These are phyloP conservation scores for Ochlodes sylvanus DNA, from an alignment of 2,888 invertebrate genomes.

Conservation along the genomic window DNA sequence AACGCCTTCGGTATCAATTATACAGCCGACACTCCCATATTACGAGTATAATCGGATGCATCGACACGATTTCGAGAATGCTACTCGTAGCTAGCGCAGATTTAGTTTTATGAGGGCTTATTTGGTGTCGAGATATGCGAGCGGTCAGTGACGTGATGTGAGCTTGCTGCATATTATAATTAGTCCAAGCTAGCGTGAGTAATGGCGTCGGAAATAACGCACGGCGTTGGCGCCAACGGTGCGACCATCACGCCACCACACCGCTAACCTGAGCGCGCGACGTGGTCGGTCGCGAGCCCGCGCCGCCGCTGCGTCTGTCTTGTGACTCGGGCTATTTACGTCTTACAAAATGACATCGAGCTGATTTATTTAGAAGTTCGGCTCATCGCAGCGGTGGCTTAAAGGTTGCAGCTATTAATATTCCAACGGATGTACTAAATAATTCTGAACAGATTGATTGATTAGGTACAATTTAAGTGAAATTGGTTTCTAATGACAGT, in stretches of 20 bases:
- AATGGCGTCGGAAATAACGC: constrained; percentile 83
- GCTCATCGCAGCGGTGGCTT: constrained; percentile 49
- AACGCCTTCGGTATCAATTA: constrained; percentile 53
- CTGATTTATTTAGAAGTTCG: constrained; percentile 66
- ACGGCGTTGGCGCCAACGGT: constrained; percentile 80
- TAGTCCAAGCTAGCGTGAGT: constrained; percentile 81
- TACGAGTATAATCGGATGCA: constrained; percentile 39
- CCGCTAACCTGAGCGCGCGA: constrained; percentile 29
- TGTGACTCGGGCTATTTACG: constrained; percentile 72
- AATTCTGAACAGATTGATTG: constrained; percentile 32
- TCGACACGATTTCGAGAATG: constrained; percentile 31
- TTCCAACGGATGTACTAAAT: constrained; percentile 31
- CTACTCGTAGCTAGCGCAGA: constrained; percentile 39
- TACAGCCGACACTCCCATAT: constrained; percentile 52
- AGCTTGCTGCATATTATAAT: constrained; percentile 80
- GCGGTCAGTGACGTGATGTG: constrained; percentile 68
- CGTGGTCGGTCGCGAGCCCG: constrained; percentile 41
- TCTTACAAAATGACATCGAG: constrained; percentile 52
- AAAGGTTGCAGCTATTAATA: constrained; percentile 48
- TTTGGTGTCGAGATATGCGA: constrained; percentile 53
- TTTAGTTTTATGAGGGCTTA: constrained; percentile 43
- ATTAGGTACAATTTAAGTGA: neutral
- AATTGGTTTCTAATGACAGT: neutral
- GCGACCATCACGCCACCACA: constrained; percentile 57
- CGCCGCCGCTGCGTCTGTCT: constrained; percentile 76